Conservation (phyloP, 2,888 invertebrate genomes). For the Plusia festucae region DNA sequence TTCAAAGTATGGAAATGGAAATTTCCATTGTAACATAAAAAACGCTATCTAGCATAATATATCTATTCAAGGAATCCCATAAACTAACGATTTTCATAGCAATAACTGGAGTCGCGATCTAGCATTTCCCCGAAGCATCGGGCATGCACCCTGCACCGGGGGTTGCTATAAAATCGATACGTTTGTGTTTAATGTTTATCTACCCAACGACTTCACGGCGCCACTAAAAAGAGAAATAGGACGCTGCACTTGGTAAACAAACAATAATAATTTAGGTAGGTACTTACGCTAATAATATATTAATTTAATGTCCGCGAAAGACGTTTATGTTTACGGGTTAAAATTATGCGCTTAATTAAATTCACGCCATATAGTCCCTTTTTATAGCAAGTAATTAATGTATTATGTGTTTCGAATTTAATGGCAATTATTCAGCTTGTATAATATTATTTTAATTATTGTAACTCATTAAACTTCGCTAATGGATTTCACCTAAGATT, state of each 20-base stretch:
- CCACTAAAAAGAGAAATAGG: conserved; percentile 47
- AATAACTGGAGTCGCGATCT: conserved; percentile 26
- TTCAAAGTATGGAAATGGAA: no score
- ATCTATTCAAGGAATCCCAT: conserved; percentile 41
- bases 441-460: not conserved
- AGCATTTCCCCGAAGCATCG: conserved; percentile 40
- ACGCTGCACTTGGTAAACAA: conserved; percentile 45
- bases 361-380: not conserved
- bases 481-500: not conserved
- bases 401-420: not conserved
- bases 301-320: not conserved
- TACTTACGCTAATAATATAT: not conserved
- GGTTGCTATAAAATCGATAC: conserved; percentile 57
- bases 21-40: conserved; percentile 34
- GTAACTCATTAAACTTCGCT: not conserved
- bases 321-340: not conserved
- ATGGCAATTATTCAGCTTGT: not conserved
- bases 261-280: no score
- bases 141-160: conserved; percentile 41
- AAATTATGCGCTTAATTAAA: not conserved
- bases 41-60: conserved; percentile 9
- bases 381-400: not conserved
- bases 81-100: conserved; percentile 33
- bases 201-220: conserved; percentile 54
- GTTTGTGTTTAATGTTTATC: conserved; percentile 54